Percentiles rank a stretch among this genome's conserved stretches.
phyloP scores from a whole-genome alignment of 2,113 vertebrate species.

The Pandion haliaetus region DNA sequence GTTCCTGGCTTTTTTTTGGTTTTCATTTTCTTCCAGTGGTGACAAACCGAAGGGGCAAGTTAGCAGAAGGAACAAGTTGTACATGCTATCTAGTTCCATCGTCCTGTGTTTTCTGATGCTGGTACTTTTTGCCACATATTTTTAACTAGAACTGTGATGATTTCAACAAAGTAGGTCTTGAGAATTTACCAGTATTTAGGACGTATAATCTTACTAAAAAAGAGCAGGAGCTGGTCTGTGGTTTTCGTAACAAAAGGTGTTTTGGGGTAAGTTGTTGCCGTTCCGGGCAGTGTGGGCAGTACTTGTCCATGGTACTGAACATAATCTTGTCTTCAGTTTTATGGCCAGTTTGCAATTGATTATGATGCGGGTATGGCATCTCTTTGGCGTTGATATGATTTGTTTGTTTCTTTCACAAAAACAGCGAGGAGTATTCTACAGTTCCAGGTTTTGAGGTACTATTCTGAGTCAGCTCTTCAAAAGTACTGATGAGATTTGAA shows the following conservation, averaged over 20 bases:
- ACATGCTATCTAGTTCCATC: not conserved
- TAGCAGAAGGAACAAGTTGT: not conserved
- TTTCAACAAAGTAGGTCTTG: not conserved
- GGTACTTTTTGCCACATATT: not conserved
- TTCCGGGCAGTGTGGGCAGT: not conserved
- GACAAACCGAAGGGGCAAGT: not conserved
- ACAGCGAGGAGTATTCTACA: not conserved
- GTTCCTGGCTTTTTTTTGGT: not conserved
- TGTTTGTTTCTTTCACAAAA: not conserved
- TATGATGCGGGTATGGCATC: not conserved
- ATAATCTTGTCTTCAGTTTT: not conserved
- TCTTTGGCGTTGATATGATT: not conserved
- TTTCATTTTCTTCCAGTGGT: not conserved
- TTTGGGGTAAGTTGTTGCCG: not conserved
- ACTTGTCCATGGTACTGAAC: conserved; percentile 67
- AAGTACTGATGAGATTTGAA: not conserved
- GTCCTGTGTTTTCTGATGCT: not conserved
- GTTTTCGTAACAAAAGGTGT: not conserved
- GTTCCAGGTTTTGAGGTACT: not conserved
- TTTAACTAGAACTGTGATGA: not conserved
- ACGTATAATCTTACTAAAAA: not conserved
- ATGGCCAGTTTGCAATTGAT: not conserved
- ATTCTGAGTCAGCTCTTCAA: not conserved
- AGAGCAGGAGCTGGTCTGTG: not conserved
- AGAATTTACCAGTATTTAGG: not conserved